Percentiles rank a stretch among this genome's conserved stretches.
phyloP scores from a whole-genome alignment of 1,140 invertebrate species.

The Trichonephila clavata region DNA sequence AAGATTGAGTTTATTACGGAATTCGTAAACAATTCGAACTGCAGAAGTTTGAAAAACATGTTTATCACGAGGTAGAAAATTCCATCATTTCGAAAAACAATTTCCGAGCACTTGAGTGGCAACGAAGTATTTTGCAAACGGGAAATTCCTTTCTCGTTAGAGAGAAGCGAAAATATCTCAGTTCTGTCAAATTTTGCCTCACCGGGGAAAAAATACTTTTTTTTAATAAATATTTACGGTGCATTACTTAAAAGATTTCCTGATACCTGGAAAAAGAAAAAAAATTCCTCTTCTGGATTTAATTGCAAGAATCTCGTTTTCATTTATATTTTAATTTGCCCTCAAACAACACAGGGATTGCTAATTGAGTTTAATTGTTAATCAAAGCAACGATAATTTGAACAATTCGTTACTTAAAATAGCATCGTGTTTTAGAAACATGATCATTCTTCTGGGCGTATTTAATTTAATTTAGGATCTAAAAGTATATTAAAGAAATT shows the following conservation, averaged over 20 bases:
- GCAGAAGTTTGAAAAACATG: not conserved
- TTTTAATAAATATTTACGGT: not conserved
- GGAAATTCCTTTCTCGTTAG: not conserved
- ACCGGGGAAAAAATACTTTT: not conserved
- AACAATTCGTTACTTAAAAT: too few relatives aligned
- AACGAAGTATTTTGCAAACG: not conserved
- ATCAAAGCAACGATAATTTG: too few relatives aligned
- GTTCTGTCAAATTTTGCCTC: not conserved
- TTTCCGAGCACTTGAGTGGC: not conserved
- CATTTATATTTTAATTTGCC: not conserved
- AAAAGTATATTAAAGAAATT: too few relatives aligned
- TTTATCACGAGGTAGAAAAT: not conserved
- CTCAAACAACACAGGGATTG: not conserved
- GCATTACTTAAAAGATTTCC: not conserved
- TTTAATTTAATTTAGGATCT: too few relatives aligned
- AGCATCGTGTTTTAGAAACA: too few relatives aligned
- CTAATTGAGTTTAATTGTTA: too few relatives aligned
- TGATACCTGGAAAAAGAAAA: not conserved
- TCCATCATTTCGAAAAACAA: not conserved
- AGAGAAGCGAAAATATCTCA: not conserved
- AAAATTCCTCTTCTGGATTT: not conserved
- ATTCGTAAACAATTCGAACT: not conserved
- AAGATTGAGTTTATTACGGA: not conserved
- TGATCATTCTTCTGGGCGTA: too few relatives aligned
- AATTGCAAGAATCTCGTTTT: not conserved